Evolutionary conservation across 2,888 invertebrate species (phyloP).

Genomic region (Blomia tropicalis): DNA sequence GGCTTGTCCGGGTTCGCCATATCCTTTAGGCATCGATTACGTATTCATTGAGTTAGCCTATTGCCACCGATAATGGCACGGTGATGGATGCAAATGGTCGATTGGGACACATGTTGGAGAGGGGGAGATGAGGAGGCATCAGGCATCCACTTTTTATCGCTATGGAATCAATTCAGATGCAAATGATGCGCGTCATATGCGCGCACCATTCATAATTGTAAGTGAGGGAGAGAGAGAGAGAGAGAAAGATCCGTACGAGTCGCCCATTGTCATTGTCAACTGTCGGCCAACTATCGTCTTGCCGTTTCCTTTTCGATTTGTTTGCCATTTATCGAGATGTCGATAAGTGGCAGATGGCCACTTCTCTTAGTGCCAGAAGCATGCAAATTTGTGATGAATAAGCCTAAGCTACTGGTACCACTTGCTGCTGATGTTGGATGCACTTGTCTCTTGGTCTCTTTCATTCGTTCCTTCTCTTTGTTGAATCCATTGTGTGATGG

Average conservation of each 20-base stretch:
- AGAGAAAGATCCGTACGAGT: neutral
- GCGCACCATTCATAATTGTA: neutral
- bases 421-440: no score
- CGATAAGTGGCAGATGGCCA: neutral
- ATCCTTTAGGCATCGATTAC: constrained; percentile 14
- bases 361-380: neutral
- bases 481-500: no score
- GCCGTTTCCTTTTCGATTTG: constrained; percentile 7
- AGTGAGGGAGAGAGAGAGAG: neutral
- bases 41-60: constrained; percentile 8
- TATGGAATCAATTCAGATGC: constrained; percentile 6
- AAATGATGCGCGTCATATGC: constrained; percentile 15
- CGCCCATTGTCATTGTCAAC: constrained; percentile 8
- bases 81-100: constrained; percentile 12
- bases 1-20: neutral
- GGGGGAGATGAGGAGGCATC: no score
- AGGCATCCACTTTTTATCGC: neutral
- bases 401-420: neutral
- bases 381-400: neutral
- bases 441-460: no score
- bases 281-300: neutral
- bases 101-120: neutral
- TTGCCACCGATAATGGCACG: constrained; percentile 2
- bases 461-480: no score
- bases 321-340: constrained; percentile 12